Base-by-base conservation (phyloP, 2,797 vertebrate species). In the Sebastes elongatus region DNA sequence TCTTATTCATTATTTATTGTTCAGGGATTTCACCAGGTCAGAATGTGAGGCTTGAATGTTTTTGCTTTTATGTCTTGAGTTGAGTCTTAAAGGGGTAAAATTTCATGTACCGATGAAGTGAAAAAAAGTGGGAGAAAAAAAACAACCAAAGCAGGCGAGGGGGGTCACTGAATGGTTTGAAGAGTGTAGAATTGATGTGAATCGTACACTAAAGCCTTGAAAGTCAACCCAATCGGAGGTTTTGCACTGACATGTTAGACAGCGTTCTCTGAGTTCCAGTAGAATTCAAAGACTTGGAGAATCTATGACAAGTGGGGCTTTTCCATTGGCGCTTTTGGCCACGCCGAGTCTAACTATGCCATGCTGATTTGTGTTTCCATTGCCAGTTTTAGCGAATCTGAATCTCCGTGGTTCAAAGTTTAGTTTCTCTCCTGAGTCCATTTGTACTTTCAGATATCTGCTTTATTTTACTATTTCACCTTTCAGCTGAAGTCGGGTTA, bases 1-100 rank as follows among this genome's bases (percentile, higher is more conserved):
- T 32, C 38, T 8, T 28, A 25, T 81, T 75, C 22, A 42, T 82
- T 67, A 76, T 79, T 68, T 30, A 75, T 30, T 38, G 23, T 23
- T 38, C 2, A 3, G 1, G 22, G 70, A 69, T 42, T 56, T 80
- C 25, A 61, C 14, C 16, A 18, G 27, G 74, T 46, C 70, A 74
- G n/a, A 61, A 61, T 11, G 16, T 6, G 8, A 55, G n/a, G 61
- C 46, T 27, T 55, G 4, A 23, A 42, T 11, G 4, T 61, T 59
- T 49, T 59, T 27, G 6, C 32, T 61, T 73, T 64, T 9, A 64
- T 64, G 46, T 30, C 9, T 60, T 11, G 18, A 35, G 57, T 53
- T 28, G 49, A 35, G 30, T 14, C 4, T 66, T 11, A 16, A 11
- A 1, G 3, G 23, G 8, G 18, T 59, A 0, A n/a, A 55, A 10